phyloP scores from a whole-genome alignment of 2,888 invertebrate species.

The Scrobipalpa atriplicella region DNA sequence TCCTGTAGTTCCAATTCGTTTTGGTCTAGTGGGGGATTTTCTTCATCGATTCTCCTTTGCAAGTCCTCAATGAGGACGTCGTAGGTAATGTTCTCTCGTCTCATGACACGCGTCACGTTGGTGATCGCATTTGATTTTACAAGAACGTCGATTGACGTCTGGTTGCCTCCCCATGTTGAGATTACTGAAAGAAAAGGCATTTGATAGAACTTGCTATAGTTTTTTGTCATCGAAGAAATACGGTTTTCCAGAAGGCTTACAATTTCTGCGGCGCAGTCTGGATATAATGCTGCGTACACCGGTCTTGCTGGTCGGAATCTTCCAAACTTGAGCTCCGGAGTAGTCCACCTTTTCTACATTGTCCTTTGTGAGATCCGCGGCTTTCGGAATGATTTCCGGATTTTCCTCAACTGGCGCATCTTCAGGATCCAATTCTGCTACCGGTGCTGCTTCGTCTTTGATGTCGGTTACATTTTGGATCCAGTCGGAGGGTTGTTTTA shows the following conservation, averaged over 20 bases:
- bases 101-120: constrained; percentile 84
- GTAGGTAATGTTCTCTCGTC: constrained; percentile 84
- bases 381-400: constrained; percentile 39
- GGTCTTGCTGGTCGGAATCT: constrained; percentile 81
- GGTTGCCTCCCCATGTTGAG: constrained; percentile 86
- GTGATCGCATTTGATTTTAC: constrained; percentile 85
- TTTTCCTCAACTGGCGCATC: constrained; percentile 37
- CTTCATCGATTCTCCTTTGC: constrained; percentile 89
- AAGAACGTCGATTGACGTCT: constrained; percentile 86
- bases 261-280: constrained; percentile 64
- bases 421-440: constrained; percentile 37
- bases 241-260: no score
- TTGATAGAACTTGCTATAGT: no score
- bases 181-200: constrained; percentile 73
- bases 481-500: constrained; percentile 60
- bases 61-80: constrained; percentile 90
- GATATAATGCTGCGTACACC: constrained; percentile 61
- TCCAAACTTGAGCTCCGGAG: constrained; percentile 90
- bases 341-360: constrained; percentile 82
- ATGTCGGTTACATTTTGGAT: constrained; percentile 30
- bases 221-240: no score
- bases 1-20: constrained; percentile 87
- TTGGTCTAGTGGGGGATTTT: constrained; percentile 88
- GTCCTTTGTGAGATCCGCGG: constrained; percentile 40
- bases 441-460: constrained; percentile 33